These are phyloP conservation scores for Ochotona curzoniae DNA, from an alignment of 2,113 vertebrate genomes.

Conservation along the genomic window DNA sequence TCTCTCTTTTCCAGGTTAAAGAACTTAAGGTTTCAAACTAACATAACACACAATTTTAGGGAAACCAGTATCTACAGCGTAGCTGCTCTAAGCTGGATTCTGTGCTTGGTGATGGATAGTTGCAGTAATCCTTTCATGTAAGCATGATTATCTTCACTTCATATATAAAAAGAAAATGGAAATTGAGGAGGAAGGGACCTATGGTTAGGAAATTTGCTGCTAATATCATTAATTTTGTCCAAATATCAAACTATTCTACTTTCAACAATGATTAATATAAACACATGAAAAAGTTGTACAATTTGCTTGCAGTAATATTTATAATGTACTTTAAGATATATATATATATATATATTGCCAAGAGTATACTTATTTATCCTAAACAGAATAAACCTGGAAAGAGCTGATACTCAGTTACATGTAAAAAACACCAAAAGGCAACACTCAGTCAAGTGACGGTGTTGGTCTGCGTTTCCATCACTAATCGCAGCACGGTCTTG, in stretches of 20 bases:
- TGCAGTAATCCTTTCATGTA: not conserved
- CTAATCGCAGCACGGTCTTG: not conserved
- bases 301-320: not conserved
- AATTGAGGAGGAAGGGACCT: no score
- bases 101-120: not conserved
- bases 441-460: not conserved
- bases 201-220: not conserved
- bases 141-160: not conserved
- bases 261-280: not conserved
- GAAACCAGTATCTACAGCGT: not conserved
- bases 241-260: not conserved
- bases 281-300: not conserved
- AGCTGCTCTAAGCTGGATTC: not conserved
- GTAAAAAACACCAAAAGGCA: not conserved
- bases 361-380: not conserved
- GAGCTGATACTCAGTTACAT: not conserved
- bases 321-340: constrained; percentile 8
- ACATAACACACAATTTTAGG: not conserved
- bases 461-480: not conserved
- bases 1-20: not conserved
- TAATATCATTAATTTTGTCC: not conserved
- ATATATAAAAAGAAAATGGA: not conserved
- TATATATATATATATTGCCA: no score
- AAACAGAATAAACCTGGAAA: not conserved
- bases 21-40: not conserved